Conservation (phyloP, 2,888 invertebrate genomes). For the Diogma glabrata region DNA sequence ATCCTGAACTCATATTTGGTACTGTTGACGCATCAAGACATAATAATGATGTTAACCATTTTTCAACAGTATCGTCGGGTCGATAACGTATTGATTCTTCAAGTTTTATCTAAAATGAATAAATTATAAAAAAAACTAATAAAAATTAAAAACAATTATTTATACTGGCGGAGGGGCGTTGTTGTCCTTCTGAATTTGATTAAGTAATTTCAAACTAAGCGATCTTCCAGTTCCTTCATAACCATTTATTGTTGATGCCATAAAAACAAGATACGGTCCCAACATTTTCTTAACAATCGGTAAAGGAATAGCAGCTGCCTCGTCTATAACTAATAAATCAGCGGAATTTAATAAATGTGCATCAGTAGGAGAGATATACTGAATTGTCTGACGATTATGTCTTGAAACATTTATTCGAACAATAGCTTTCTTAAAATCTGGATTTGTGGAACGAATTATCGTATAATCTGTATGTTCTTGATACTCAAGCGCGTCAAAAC, state of each 20-base stretch:
- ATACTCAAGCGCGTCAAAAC: constrained; percentile 86
- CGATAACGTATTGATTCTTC: constrained; percentile 94
- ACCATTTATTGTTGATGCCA: constrained; percentile 95
- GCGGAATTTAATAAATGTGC: constrained; percentile 81
- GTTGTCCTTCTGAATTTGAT: constrained; percentile 61
- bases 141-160: background rate
- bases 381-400: constrained; percentile 87
- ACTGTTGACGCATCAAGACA: constrained; percentile 76
- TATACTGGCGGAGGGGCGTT: constrained; percentile 49
- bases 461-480: constrained; percentile 95
- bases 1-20: constrained; percentile 55
- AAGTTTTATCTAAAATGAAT: constrained; percentile 51
- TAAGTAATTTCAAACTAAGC: constrained; percentile 84
- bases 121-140: background rate
- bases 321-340: constrained; percentile 92
- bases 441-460: constrained; percentile 86
- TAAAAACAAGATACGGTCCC: constrained; percentile 84
- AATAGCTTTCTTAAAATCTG: constrained; percentile 92
- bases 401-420: constrained; percentile 84
- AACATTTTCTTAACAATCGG: constrained; percentile 81
- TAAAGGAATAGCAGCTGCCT: constrained; percentile 97
- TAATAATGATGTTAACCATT: constrained; percentile 81
- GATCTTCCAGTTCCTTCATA: constrained; percentile 98
- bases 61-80: constrained; percentile 73
- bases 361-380: constrained; percentile 94